These are phyloP conservation scores for Phenganax subtilis DNA, from an alignment of 92 coral and sea anemone genomes.

Conservation along the genomic window DNA sequence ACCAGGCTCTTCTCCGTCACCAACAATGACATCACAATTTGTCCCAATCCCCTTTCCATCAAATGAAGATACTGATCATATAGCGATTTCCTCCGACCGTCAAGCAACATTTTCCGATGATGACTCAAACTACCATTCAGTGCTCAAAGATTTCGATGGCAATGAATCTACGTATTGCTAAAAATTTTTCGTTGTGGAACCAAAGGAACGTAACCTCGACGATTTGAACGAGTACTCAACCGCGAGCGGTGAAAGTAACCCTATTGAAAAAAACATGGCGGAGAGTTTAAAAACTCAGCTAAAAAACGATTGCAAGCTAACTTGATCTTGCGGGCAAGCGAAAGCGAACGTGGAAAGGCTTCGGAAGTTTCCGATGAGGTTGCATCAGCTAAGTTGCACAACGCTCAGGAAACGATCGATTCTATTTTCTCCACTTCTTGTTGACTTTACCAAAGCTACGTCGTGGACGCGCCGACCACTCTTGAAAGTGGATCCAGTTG, in stretches of 20 bases:
- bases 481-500: no score
- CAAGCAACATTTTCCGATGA: conserved; percentile 10
- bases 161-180: conserved; percentile 35
- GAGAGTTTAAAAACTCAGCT: conserved; percentile 5
- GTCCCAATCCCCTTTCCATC: neutral
- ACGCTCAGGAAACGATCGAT: neutral
- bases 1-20: neutral
- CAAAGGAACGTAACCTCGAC: neutral
- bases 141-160: conserved; percentile 8
- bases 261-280: neutral
- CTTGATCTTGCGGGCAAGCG: neutral
- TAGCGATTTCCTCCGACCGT: neutral
- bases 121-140: neutral
- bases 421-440: no score
- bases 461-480: no score
- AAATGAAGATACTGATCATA: neutral
- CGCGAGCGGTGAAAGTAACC: neutral
- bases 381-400: conserved; percentile 18
- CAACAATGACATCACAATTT: conserved; percentile 27
- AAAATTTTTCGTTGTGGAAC: conserved; percentile 35
- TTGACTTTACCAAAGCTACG: no score
- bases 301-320: conserved; percentile 29
- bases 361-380: conserved; percentile 11
- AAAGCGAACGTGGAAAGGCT: neutral
- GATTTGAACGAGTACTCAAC: neutral